These are phyloP conservation scores for Oryzaephilus surinamensis DNA, from an alignment of 1,140 invertebrate genomes.

Conservation along the genomic window DNA sequence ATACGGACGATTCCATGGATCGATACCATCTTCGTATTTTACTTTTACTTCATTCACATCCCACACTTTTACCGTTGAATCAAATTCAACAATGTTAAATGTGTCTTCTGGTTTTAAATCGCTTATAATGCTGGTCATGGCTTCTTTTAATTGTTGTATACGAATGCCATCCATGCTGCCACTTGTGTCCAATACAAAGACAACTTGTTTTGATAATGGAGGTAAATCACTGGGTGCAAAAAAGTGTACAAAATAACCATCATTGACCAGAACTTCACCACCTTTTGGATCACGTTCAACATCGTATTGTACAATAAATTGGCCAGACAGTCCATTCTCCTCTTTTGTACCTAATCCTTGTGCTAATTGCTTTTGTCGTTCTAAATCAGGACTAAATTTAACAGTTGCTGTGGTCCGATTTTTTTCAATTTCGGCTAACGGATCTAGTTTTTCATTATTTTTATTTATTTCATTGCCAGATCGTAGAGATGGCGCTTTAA, in stretches of 20 bases:
- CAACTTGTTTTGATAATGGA: conserved; percentile 52
- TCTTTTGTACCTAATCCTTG: conserved; percentile 22
- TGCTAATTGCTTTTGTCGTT: conserved; percentile 38
- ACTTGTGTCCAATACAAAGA: conserved; percentile 60
- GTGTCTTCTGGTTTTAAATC: conserved; percentile 50
- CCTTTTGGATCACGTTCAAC: conserved; percentile 41
- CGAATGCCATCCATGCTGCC: conserved; percentile 57
- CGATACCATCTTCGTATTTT: conserved; percentile 7
- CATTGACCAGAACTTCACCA: conserved; percentile 48
- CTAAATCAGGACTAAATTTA: conserved; percentile 38
- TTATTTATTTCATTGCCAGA: conserved; percentile 32
- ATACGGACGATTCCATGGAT: neutral
- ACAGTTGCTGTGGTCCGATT: conserved; percentile 16
- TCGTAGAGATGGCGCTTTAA: conserved; percentile 45
- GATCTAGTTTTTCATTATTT: conserved; percentile 19
- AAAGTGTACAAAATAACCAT: conserved; percentile 68
- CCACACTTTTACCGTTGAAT: conserved; percentile 35
- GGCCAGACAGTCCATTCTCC: conserved; percentile 44
- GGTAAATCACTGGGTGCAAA: conserved; percentile 49
- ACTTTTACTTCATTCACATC: conserved; percentile 10
- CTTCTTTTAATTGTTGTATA: conserved; percentile 50
- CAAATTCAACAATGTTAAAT: conserved; percentile 57
- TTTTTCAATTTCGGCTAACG: conserved; percentile 18
- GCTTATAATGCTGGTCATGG: conserved; percentile 54
- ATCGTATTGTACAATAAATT: conserved; percentile 54